Evolutionary conservation across 2,113 vertebrate species (phyloP), one percentile per base, ranked within the genome.

Genomic region (Dicentrarchus labrax): DNA sequence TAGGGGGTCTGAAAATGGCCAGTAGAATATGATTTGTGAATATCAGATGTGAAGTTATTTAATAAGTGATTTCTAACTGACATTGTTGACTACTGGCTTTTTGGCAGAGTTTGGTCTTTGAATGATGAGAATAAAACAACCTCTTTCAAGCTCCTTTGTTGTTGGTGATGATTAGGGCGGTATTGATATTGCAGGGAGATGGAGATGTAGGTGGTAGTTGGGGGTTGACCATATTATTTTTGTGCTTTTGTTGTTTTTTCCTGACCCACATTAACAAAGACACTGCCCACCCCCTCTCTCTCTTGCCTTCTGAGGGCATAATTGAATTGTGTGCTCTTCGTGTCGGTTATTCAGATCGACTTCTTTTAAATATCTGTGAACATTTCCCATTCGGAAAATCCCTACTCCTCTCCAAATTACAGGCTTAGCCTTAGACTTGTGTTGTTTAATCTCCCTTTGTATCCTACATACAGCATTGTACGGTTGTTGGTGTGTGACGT

Each of bases 401-500:
- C 41, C 54, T 53, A 10, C n/a, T 72, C 30, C 48, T 65, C 48
- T 65, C 51, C 24, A 75, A 82, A 88, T 82, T 71, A 82, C 36
- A 78, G 72, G 64, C 4, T 66, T 59, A 50, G 54, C 5, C 8
- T 21, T 76, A 38, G 56, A n/a, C 54, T 56, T 41, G 62, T 45
- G 64, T 38, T 82, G 45, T 69, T 79, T 36, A 65, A 57, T 85
- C 13, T 11, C 57, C 67, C 50, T 43, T 51, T 76, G 36, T 75
- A 70, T 60, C 50, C 16, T 15, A 19, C 12, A 38, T 17, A 64
- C 30, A 69, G n/a, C 71, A 56, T 48, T 66, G 16, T 36, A 36
- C 9, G 4, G 50, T 38, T 75, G 51, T 59, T 70, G 75, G 17
- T 78, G 65, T 45, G 22, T 22, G 12, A 41, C 3, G 0, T 69